A percentile compares a stretch with the other conserved stretches of the same genome.
Evolutionary conservation across 2,888 invertebrate species (phyloP).

Genomic region (Chelonus formosanus): DNA sequence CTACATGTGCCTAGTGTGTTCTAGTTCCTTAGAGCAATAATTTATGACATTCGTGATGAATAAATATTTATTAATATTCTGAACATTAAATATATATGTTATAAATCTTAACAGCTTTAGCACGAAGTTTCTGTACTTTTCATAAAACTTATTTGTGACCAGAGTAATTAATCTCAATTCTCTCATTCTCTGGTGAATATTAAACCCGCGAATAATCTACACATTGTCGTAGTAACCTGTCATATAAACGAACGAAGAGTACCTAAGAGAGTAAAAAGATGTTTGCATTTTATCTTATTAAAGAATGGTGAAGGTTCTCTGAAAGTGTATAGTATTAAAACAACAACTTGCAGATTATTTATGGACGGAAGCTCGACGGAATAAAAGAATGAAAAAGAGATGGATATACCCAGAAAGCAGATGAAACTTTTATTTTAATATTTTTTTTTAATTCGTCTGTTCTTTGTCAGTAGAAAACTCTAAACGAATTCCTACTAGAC

Average conservation of each 20-base stretch:
- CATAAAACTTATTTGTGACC: too few species aligned
- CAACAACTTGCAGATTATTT: slow-evolving; percentile 4
- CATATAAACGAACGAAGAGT: too few species aligned
- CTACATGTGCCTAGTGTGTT: too few species aligned
- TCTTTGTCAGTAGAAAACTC: slow-evolving; percentile 17
- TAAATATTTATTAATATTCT: neutral
- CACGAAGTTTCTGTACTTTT: too few species aligned
- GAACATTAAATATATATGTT: neutral
- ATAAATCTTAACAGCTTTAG: too few species aligned
- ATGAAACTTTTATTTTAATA: neutral
- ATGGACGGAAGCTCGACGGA: neutral
- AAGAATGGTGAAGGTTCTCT: neutral
- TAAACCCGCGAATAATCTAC: too few species aligned
- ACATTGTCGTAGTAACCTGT: too few species aligned
- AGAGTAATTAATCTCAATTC: too few species aligned
- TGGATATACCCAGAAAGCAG: too few species aligned
- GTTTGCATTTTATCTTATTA: slow-evolving; percentile 12
- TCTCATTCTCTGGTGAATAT: too few species aligned
- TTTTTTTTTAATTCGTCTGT: slow-evolving; percentile 6
- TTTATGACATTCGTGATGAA: too few species aligned
- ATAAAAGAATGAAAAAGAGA: neutral
- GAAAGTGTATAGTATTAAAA: neutral
- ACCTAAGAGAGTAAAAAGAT: neutral
- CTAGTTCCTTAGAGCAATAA: too few species aligned
- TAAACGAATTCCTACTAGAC: neutral